phyloP scores from a whole-genome alignment of 2,113 vertebrate genomes.

The Pholis gunnellus region DNA sequence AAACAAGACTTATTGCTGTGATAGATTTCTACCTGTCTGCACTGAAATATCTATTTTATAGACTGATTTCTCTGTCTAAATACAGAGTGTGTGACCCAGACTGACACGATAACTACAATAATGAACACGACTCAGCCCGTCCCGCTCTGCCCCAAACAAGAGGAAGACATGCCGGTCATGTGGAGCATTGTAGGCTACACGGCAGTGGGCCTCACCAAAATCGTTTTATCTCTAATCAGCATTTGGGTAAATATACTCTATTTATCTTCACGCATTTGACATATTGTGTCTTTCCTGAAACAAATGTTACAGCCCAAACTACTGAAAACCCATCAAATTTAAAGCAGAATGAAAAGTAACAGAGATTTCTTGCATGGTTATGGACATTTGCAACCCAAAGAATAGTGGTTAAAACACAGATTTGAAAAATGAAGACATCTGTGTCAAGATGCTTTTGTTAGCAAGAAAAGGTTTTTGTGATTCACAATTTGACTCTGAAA shows the following conservation, averaged over 20 bases:
- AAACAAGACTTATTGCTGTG: background rate
- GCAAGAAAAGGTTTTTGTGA: background rate
- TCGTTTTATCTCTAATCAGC: constrained; percentile 54
- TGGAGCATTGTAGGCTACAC: constrained; percentile 52
- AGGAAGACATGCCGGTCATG: constrained; percentile 30
- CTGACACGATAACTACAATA: background rate
- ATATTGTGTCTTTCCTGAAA: background rate
- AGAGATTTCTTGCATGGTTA: background rate
- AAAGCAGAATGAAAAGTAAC: background rate
- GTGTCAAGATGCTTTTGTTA: background rate
- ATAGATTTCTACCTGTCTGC: background rate
- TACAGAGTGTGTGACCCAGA: constrained; percentile 53
- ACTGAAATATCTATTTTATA: background rate
- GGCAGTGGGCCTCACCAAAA: constrained; percentile 68
- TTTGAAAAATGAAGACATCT: background rate
- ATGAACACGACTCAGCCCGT: background rate
- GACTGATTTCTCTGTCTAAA: background rate
- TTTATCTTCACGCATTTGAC: constrained; percentile 1
- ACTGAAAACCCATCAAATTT: background rate
- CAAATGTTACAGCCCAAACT: background rate
- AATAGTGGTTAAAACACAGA: background rate
- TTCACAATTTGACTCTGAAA: background rate
- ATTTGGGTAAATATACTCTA: constrained; percentile 71
- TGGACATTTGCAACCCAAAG: background rate
- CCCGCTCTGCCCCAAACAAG: fast-evolving